A percentile compares a stretch with the other conserved stretches of the same genome.
Evolutionary conservation across 1,140 invertebrate genomes (phyloP).

Genomic region (Drosophila asahinai): DNA sequence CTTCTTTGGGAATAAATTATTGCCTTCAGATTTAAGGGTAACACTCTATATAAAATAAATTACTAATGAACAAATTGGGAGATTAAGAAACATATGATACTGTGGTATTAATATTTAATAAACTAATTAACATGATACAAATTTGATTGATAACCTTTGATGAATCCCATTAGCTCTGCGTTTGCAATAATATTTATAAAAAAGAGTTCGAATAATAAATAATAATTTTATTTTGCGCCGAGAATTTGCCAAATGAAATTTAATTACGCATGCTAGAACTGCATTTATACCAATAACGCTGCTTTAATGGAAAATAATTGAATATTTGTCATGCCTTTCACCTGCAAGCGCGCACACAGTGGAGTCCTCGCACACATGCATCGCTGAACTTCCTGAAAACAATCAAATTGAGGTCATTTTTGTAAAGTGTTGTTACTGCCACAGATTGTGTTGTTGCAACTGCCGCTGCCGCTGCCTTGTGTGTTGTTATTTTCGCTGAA

Average conservation of each 20-base stretch:
- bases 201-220: background rate
- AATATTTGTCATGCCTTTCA: conserved; percentile 62
- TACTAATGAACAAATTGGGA: too few species aligned
- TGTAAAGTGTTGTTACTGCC: conserved; percentile 43
- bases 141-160: background rate
- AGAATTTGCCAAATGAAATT: conserved; percentile 63
- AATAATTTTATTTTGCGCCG: conserved; percentile 1
- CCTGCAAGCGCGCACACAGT: conserved; percentile 21
- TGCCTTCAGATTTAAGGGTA: too few species aligned
- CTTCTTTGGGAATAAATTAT: too few species aligned
- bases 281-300: conserved; percentile 72
- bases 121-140: background rate
- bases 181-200: background rate
- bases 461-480: background rate
- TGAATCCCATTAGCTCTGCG: background rate
- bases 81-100: too few species aligned
- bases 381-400: conserved; percentile 49
- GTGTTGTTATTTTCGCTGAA: conserved; percentile 11
- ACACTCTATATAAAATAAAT: too few species aligned
- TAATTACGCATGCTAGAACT: conserved; percentile 64
- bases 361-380: conserved; percentile 24
- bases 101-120: too few species aligned
- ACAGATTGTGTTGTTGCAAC: conserved; percentile 23
- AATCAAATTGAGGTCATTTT: conserved; percentile 70
- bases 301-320: conserved; percentile 76